Evolutionary conservation across 2,113 vertebrate species (phyloP), one percentile per base, ranked within the genome.

Genomic region (Cochlearius cochlearius): DNA sequence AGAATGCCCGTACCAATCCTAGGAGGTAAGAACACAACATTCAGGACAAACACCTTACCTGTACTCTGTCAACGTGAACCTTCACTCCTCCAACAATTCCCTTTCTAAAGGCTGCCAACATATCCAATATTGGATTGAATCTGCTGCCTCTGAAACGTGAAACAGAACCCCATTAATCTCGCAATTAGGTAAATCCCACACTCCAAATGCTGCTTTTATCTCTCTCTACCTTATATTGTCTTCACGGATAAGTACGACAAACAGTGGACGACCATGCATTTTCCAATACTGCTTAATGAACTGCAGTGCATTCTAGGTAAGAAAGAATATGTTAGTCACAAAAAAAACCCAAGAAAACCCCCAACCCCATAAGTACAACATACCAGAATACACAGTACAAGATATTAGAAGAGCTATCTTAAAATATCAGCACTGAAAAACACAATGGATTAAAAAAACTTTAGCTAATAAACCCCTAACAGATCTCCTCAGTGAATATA

Each of bases 231-330:
- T 99, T 96, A 99, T 99, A 94, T 99, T 99, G 96, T 99, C 99
- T 93, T 99, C 99, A 22, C 99, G 98, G 97, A 99, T 99, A 47
- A 99, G 99, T 10, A 99, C 99, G 74, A 99, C 98, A 50, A 99
- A 99, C 38, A 99, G 98, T 12, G 99, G 99, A 18, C 99, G 99
- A 29, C 99, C 99, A 7, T 98, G 99, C 99, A 99, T 99, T 93
- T 99, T 99, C 99, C 99, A 99, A 69, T 99, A 99, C 88, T 99
- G 99, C 95, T 99, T 99, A 96, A 99, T 99, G 98, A 99, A 99
- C 98, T 99, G 99, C 85, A 99, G 97, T 21, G 99, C 99, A 3
- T 99, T 99, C 99, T 99, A 94, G 43, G 62, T 34, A 95, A 83
- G 96, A 45, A 86, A 92, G 5, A 67, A 25, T 7, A 23, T 0